Conservation (phyloP, 1,140 invertebrate genomes). For the Ditylenchus dipsaci region DNA sequence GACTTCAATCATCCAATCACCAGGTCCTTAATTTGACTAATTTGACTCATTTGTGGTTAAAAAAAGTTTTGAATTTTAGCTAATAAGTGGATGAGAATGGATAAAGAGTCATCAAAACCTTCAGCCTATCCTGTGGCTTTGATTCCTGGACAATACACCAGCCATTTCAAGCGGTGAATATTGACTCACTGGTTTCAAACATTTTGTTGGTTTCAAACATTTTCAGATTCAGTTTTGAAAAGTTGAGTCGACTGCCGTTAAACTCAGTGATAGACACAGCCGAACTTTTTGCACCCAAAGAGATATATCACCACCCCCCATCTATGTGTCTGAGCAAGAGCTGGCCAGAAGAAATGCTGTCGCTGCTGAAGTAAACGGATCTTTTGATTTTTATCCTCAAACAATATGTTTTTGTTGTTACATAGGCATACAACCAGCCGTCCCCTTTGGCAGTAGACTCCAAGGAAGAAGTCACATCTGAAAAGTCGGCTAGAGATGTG, state of each 20-base stretch:
- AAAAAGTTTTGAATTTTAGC: not conserved
- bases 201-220: too few species aligned
- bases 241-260: constrained; percentile 27
- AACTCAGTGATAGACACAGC: constrained; percentile 40
- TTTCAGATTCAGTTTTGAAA: constrained; percentile 31
- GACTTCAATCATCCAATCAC: constrained; percentile 30
- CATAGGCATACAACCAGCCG: too few species aligned
- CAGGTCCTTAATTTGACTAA: not conserved
- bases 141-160: constrained; percentile 31
- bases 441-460: too few species aligned
- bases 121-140: constrained; percentile 41
- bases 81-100: constrained; percentile 26
- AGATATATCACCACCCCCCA: constrained; percentile 27
- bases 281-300: constrained; percentile 35
- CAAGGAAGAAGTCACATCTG: too few species aligned
- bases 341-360: constrained; percentile 8
- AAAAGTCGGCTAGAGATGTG: too few species aligned
- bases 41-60: not conserved
- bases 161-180: constrained; percentile 19
- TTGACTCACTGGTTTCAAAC: not conserved
- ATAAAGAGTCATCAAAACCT: constrained; percentile 22
- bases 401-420: too few species aligned
- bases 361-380: not conserved
- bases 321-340: constrained; percentile 37
- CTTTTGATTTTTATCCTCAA: not conserved